These are phyloP conservation scores for Argyra leucocephala DNA, from an alignment of 2,888 invertebrate species.

Conservation along the genomic window DNA sequence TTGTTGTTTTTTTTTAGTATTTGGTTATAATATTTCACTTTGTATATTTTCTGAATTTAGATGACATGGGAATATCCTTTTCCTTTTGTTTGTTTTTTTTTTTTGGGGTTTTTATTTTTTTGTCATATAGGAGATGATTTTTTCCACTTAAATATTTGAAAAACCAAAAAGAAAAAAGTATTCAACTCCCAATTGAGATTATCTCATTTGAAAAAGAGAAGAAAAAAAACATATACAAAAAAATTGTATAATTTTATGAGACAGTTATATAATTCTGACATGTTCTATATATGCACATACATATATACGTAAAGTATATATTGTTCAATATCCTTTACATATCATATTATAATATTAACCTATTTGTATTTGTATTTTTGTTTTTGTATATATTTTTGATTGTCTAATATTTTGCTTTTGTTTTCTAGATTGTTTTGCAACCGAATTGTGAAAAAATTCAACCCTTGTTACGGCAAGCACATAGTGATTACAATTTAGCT, in stretches of 20 bases:
- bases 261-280: conserved; percentile 6
- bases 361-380: background rate
- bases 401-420: conserved; percentile 11
- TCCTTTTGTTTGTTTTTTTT: background rate
- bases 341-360: conserved; percentile 3
- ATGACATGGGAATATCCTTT: conserved; percentile 6
- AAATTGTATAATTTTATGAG: conserved; percentile 2
- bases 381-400: background rate
- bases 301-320: no score
- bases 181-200: background rate
- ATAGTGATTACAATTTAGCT: conserved; percentile 57
- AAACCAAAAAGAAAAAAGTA: background rate
- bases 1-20: background rate
- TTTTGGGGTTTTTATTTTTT: background rate
- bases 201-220: background rate
- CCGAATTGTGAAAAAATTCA: conserved; percentile 58
- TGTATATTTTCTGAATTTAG: background rate
- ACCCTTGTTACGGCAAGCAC: conserved; percentile 49
- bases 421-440: conserved; percentile 50
- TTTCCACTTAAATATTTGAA: no score
- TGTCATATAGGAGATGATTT: no score
- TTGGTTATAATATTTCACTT: background rate
- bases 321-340: conserved; percentile 1
- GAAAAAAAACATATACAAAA: background rate
- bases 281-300: background rate